phyloP scores from a whole-genome alignment of 2,113 vertebrate genomes.

The Gadus macrocephalus region DNA sequence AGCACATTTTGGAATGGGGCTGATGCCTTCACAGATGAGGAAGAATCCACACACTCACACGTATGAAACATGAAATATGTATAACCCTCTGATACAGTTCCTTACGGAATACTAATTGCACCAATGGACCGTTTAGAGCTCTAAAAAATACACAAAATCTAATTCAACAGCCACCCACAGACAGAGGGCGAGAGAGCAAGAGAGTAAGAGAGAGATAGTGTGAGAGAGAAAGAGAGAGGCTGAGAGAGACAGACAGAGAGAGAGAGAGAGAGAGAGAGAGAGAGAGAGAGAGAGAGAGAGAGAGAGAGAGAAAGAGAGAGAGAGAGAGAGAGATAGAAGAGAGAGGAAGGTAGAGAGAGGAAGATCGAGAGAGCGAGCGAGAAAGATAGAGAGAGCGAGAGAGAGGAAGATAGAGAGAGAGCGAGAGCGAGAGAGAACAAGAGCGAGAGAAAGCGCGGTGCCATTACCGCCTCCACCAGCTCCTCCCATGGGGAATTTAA shows the following conservation, averaged over 20 bases:
- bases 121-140: conserved; percentile 31
- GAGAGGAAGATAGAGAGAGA: neutral
- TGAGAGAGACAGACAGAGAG: too few relatives aligned
- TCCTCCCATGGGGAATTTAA: conserved; percentile 40
- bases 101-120: conserved; percentile 55
- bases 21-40: conserved; percentile 59
- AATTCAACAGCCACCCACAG: conserved; percentile 35
- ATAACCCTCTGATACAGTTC: conserved; percentile 49
- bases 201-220: conserved; percentile 7
- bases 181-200: conserved; percentile 19
- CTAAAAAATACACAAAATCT: conserved; percentile 41
- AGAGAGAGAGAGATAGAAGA: too few relatives aligned
- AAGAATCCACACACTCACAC: conserved; percentile 35
- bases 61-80: conserved; percentile 56
- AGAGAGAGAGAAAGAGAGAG: neutral
- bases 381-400: too few relatives aligned
- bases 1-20: conserved; percentile 43
- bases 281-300: too few relatives aligned
- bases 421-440: neutral
- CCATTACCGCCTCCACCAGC: conserved; percentile 18
- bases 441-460: conserved; percentile 22
- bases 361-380: too few relatives aligned
- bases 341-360: too few relatives aligned
- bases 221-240: conserved; percentile 26
- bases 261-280: too few relatives aligned